Evolutionary conservation across 2,113 vertebrate species (phyloP), one percentile per base, ranked within the genome.

Genomic region (Haemorhous mexicanus): DNA sequence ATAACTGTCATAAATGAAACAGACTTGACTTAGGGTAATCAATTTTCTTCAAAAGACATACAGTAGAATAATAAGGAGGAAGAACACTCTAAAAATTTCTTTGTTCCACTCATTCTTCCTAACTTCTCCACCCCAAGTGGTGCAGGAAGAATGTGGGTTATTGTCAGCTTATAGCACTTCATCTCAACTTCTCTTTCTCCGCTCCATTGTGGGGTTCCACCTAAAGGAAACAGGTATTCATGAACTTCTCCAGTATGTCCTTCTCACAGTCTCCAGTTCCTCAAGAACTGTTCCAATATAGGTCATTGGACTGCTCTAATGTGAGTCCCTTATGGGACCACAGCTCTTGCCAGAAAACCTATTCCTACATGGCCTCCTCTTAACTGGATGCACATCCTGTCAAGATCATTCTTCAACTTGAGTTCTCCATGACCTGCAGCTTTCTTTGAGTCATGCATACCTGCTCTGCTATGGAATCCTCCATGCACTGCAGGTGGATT

Each of bases 351-450:
- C 22, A 81, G 69, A 41, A 81, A 81, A 56, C 4, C 12, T 67
- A 6, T 41, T 56, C 14, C 28, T 62, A 7, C 3, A 2, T 17
- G 6, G 16, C 6, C 2, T 92, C 1, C 16, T 41, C 19, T 56
- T 28, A 18, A 67, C 0, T 0, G 35, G 7, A 8, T 0, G 1
- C 18, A 19, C 3, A 32, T 37, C 5, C 50, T 75, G 23, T 13
- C 7, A 59, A 70, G 10, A 55, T 5, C 13, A 8, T 88, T 18
- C 26, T 63, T 22, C 47, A 43, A 4, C 5, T 19, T 46, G 10
- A 8, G 24, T 10, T 64, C 13, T 76, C 13, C 14, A 18, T 0
- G 1, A 26, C 26, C 10, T 67, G 14, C 17, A 52, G 8, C 13
- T 72, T 72, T 15, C 35, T 84, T 87, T 0, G 2, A 13, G 10